phyloP scores from a whole-genome alignment of 2,888 invertebrate genomes.

The Meteorus cinctellus region DNA sequence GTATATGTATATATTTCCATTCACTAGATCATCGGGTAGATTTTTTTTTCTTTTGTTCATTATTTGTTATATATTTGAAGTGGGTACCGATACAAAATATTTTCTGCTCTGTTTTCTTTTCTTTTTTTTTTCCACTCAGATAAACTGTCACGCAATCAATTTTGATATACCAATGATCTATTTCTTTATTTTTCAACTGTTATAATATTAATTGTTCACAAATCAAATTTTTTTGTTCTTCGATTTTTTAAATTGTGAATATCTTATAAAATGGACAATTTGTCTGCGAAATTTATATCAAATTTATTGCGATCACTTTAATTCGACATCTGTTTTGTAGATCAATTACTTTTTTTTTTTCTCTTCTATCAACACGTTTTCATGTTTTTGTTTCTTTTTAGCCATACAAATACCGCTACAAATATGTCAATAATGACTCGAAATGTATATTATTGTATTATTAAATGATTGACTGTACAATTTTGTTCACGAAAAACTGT shows the following conservation, averaged over 20 bases:
- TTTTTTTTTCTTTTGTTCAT: constrained; percentile 43
- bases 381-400: constrained; percentile 18
- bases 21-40: constrained; percentile 15
- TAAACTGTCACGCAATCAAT: not conserved
- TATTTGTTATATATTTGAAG: not conserved
- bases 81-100: not conserved
- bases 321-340: not conserved
- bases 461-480: constrained; percentile 39
- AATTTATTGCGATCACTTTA: not conserved
- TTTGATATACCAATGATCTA: not conserved
- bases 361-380: not conserved
- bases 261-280: not conserved
- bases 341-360: constrained; percentile 8
- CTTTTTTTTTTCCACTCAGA: not conserved
- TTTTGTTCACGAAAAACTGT: constrained; percentile 16
- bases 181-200: not conserved
- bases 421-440: not conserved
- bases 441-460: constrained; percentile 45
- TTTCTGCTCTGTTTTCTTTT: not conserved
- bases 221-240: not conserved
- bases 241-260: not conserved
- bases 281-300: not conserved
- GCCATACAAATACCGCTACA: not conserved
- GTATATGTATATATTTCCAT: constrained; percentile 37
- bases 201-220: not conserved